Conservation (phyloP, 2,797 vertebrate genomes). For the Crossoptilon crossoptilon region DNA sequence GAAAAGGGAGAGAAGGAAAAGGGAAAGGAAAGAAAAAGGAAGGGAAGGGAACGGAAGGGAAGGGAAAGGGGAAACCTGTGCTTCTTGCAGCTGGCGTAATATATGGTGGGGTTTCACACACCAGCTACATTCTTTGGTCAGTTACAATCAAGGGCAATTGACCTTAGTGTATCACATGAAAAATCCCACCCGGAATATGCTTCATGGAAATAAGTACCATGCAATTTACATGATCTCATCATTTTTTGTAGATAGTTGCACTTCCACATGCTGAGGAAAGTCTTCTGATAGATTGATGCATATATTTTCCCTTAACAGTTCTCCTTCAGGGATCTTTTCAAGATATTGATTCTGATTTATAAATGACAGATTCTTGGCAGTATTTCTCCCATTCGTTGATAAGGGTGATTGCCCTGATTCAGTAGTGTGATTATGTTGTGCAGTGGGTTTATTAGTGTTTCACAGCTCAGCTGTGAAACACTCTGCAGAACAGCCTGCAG, state of each 20-base stretch:
- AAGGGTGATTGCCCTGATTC: slow-evolving; percentile 1
- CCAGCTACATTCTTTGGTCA: neutral
- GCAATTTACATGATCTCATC: neutral
- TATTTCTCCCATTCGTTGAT: neutral
- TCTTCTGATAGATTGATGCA: neutral
- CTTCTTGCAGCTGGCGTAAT: neutral
- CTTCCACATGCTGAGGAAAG: neutral
- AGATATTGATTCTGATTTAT: slow-evolving; percentile 26
- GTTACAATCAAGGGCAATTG: neutral
- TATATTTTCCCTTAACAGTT: neutral
- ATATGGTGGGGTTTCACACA: neutral
- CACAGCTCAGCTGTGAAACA: neutral
- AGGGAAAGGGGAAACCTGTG: neutral
- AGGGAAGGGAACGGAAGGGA: no score
- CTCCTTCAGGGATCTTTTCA: slow-evolving; percentile 19
- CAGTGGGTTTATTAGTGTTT: slow-evolving; percentile 25
- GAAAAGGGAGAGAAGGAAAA: no score
- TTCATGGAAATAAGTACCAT: neutral
- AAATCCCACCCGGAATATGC: neutral
- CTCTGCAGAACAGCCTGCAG: neutral
- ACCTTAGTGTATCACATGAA: neutral
- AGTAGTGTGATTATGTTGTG: slow-evolving; percentile 14
- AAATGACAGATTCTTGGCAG: slow-evolving; percentile 12
- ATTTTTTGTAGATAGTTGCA: neutral
- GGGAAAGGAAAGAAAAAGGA: no score